Evolutionary conservation across 2,888 invertebrate genomes (phyloP).

Genomic region (Melanophora roralis): DNA sequence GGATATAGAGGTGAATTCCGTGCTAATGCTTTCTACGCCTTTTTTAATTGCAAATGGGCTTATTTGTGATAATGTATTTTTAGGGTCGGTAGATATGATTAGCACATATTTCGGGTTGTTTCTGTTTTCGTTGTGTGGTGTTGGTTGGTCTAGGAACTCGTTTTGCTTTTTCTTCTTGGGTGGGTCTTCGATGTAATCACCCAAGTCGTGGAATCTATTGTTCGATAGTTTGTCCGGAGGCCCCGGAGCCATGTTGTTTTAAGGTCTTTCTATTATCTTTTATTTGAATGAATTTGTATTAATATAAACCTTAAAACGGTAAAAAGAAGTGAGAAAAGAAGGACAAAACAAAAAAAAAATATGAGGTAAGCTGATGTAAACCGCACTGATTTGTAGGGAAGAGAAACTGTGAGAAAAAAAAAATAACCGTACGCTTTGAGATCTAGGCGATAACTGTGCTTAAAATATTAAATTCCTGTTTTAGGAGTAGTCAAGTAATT

Average conservation of each 20-base stretch:
- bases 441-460: neutral
- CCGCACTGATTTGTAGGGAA: neutral
- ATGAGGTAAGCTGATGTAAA: no score
- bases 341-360: no score
- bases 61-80: no score
- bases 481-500: no score
- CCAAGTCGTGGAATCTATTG: neutral
- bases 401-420: neutral
- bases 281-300: neutral
- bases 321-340: no score
- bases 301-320: neutral
- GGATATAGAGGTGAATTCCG: conserved; percentile 8
- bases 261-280: neutral
- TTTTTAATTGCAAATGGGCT: conserved; percentile 27
- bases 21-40: conserved; percentile 17
- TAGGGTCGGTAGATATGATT: conserved; percentile 17
- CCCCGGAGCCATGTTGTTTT: neutral
- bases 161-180: neutral
- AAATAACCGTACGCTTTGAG: neutral
- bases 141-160: neutral
- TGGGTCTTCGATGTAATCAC: neutral
- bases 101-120: conserved; percentile 18
- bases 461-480: no score
- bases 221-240: neutral
- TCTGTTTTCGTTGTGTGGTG: neutral